Conservation (phyloP, 2,113 vertebrate genomes). For the Podilymbus podiceps region DNA sequence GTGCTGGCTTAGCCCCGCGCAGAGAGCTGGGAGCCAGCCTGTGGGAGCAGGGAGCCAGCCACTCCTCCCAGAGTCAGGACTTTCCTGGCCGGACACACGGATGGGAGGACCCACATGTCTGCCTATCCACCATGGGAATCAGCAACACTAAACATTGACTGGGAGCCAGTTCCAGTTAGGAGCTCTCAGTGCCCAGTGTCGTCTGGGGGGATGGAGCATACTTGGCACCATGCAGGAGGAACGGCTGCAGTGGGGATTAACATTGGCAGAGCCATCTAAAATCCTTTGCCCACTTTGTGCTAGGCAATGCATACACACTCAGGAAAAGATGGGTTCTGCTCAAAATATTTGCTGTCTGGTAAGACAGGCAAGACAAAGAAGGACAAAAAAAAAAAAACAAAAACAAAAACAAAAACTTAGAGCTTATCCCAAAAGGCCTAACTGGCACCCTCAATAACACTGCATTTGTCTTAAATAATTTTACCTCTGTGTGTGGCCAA, state of each 20-base stretch:
- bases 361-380: background rate
- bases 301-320: background rate
- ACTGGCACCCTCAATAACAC: background rate
- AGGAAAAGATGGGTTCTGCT: background rate
- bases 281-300: rapidly evolving
- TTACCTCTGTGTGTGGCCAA: background rate
- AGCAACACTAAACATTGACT: background rate
- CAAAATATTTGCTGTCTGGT: background rate
- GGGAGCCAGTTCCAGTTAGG: background rate
- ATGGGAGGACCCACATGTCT: background rate
- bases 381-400: background rate
- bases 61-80: background rate
- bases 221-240: background rate
- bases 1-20: rapidly evolving
- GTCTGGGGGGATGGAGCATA: background rate
- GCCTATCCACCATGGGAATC: rapidly evolving
- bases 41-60: background rate
- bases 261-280: background rate
- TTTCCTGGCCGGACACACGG: rapidly evolving
- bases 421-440: background rate
- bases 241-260: background rate
- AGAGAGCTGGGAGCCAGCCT: background rate
- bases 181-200: background rate
- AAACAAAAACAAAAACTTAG: no score
- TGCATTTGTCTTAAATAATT: background rate